Evolutionary conservation across 2,888 invertebrate species (phyloP).

Genomic region (Ethmia dodecea): DNA sequence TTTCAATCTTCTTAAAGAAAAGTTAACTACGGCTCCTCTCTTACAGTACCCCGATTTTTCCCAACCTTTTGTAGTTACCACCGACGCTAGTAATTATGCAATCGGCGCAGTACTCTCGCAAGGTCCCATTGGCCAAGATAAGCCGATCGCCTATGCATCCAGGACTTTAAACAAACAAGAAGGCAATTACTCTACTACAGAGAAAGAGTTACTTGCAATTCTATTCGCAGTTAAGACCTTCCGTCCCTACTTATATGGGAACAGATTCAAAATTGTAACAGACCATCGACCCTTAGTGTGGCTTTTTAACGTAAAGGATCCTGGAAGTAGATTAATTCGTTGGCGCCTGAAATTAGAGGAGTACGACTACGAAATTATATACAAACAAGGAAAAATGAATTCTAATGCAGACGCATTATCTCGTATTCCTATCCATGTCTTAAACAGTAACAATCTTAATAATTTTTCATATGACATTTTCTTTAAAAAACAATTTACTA

Average conservation of each 20-base stretch:
- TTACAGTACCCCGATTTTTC: slow-evolving; percentile 10
- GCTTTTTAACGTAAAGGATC: slow-evolving; percentile 1
- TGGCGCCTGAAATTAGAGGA: slow-evolving; percentile 3
- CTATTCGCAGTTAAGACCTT: slow-evolving; percentile 13
- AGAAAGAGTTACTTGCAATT: slow-evolving; percentile 15
- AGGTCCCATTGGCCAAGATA: background rate
- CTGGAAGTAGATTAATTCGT: background rate
- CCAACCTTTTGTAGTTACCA: slow-evolving; percentile 1
- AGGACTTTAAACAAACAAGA: slow-evolving; percentile 10
- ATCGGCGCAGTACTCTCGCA: slow-evolving; percentile 7
- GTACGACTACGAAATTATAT: slow-evolving; percentile 2
- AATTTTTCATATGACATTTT: background rate
- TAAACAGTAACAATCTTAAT: background rate
- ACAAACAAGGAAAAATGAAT: background rate
- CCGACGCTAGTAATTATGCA: slow-evolving; percentile 4
- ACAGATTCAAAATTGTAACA: slow-evolving; percentile 2
- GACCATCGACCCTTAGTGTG: slow-evolving; percentile 1
- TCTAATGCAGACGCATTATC: slow-evolving; percentile 1
- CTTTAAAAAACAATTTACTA: background rate
- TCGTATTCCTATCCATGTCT: background rate
- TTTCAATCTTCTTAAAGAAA: slow-evolving; percentile 9
- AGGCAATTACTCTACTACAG: slow-evolving; percentile 14
- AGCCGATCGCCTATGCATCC: slow-evolving; percentile 3
- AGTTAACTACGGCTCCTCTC: slow-evolving; percentile 5
- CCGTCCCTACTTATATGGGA: slow-evolving; percentile 10